These are phyloP conservation scores for Nixonia krombeini DNA, from an alignment of 1,140 invertebrate genomes.

Conservation along the genomic window DNA sequence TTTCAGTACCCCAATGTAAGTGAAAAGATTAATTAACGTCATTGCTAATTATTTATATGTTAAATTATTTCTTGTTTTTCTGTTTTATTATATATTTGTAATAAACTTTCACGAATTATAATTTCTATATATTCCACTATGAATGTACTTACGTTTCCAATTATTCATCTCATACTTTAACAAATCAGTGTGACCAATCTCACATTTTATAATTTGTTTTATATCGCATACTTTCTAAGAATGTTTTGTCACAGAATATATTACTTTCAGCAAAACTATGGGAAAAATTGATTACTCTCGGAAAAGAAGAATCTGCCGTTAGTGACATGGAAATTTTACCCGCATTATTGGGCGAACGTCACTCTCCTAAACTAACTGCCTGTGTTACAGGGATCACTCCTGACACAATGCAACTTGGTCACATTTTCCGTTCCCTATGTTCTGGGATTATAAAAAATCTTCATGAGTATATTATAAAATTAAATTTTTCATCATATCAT, in stretches of 20 bases:
- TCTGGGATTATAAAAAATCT: conserved; percentile 86
- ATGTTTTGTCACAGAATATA: too few relatives aligned
- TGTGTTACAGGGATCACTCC: conserved; percentile 80
- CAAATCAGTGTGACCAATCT: too few relatives aligned
- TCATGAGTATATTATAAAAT: conserved; percentile 70
- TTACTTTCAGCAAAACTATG: conserved; percentile 83
- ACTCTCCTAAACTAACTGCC: conserved; percentile 78
- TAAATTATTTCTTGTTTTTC: conserved; percentile 8
- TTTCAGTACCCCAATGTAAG: conserved; percentile 80
- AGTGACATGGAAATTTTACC: conserved; percentile 78
- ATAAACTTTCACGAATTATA: conserved; percentile 1
- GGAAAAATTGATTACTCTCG: conserved; percentile 79
- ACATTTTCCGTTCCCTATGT: conserved; percentile 83
- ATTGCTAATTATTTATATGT: conserved; percentile 12
- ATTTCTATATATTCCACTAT: too few relatives aligned
- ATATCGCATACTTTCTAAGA: too few relatives aligned
- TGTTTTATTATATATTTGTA: background rate
- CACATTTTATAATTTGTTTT: too few relatives aligned
- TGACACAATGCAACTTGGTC: conserved; percentile 80
- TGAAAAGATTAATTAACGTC: conserved; percentile 5
- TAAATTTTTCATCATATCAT: background rate
- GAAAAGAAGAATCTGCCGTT: conserved; percentile 72
- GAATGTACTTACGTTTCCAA: too few relatives aligned
- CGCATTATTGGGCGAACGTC: conserved; percentile 84
- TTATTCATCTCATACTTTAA: too few relatives aligned